Conservation (phyloP, 2,888 invertebrate genomes). For the Eutolmus rufibarbis region DNA sequence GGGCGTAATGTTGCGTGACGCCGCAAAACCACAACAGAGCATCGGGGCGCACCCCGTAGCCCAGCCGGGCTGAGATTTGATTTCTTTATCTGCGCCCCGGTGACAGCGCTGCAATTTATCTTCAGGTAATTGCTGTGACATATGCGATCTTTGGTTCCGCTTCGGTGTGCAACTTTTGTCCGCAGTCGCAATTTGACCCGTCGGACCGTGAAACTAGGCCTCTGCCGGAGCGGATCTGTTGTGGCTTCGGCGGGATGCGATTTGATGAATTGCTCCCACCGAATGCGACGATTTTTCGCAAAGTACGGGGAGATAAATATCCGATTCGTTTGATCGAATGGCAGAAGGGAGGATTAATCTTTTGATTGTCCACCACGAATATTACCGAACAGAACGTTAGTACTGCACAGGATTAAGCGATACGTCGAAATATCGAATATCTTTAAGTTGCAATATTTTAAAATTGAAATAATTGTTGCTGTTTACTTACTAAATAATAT, state of each 20-base stretch:
- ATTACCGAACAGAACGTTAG: not conserved
- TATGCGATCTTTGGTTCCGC: constrained; percentile 48
- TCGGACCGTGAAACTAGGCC: constrained; percentile 27
- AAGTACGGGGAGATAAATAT: not conserved
- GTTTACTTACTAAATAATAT: too few relatives aligned
- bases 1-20: constrained; percentile 44
- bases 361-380: not conserved
- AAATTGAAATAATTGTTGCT: too few relatives aligned
- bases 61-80: not conserved
- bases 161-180: constrained; percentile 1
- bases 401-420: too few relatives aligned
- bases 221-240: not conserved
- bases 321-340: not conserved
- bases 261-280: not conserved
- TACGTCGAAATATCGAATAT: too few relatives aligned
- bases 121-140: constrained; percentile 49
- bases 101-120: constrained; percentile 41
- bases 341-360: not conserved
- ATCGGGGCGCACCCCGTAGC: constrained; percentile 1
- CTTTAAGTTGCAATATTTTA: too few relatives aligned
- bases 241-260: not conserved
- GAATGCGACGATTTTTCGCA: not conserved
- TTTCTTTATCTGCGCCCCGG: constrained; percentile 35
- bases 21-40: constrained; percentile 23
- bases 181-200: not conserved